Base-by-base conservation (phyloP, 2,888 invertebrate genomes). In the Drosophila maculinotata region DNA sequence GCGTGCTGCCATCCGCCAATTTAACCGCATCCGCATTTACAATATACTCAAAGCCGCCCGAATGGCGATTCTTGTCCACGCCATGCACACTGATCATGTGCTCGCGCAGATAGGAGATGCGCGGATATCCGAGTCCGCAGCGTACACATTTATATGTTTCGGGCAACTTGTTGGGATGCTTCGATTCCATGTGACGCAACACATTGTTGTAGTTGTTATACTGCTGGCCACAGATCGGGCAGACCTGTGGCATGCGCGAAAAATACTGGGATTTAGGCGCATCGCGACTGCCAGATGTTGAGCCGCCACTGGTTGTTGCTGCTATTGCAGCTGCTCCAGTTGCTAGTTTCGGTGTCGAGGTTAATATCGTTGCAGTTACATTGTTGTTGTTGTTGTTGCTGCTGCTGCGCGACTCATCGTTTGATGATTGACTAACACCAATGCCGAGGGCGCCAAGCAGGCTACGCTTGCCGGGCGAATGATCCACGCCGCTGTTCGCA, bases 201-300 rank as follows among this genome's bases (percentile, higher is more conserved):
- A 92, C 92, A 68, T 92, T 92, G 69, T 92, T 91, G 51, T 92
- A 92, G 69, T 91, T 92, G 51, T 92, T 92, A 64, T 92, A 92
- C 60, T 91, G 91, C 53, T 91, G 91, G 0, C 91, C 91, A 58
- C 92, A 92, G 51, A 92, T 91, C 10, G 90, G 90, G 48, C 92
- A 92, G 17, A 90, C 91, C 62, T 92, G 92, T 1, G 91, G 91
- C 87, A 90, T 89, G 20, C 90, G 88, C 15, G 90, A 89, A 42
- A 90, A 90, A 71, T 91, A 90, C 69, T 89, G 90, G 4, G 90
- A 88, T 39, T 91, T 90, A 14, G 88, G 85, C 3, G 82, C 82
- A 15, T 79, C 85, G 0, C 80, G 69, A 60, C 48, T 69, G 12
- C 51, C 54, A 1, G 62, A 38, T 6, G 60, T 42, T 1, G 71